Percentiles rank a stretch among this genome's conserved stretches.
These are phyloP conservation scores for Prionace glauca DNA, from an alignment of 2,797 vertebrate genomes.

Conservation along the genomic window DNA sequence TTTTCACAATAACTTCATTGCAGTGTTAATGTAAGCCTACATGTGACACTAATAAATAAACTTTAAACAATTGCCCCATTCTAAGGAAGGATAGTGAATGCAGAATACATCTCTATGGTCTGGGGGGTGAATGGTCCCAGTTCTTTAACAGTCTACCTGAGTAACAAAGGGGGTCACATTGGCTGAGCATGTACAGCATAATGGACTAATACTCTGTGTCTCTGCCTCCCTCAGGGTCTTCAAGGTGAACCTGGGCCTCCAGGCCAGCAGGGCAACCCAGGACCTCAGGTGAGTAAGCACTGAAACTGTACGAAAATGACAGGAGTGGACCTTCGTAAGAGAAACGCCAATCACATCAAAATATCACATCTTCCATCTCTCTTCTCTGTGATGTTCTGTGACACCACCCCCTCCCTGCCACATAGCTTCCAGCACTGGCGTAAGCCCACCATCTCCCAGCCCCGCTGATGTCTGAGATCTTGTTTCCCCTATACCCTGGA, in stretches of 20 bases:
- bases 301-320: background rate
- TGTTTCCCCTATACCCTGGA: too few relatives aligned
- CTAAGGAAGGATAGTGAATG: background rate
- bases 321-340: background rate
- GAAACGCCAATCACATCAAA: background rate
- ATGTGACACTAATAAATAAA: too few relatives aligned
- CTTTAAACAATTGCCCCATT: background rate
- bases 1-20: too few relatives aligned
- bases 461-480: too few relatives aligned
- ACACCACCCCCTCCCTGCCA: too few relatives aligned
- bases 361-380: background rate
- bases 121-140: background rate
- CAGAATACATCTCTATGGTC: background rate
- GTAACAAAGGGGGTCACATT: background rate
- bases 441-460: too few relatives aligned
- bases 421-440: too few relatives aligned
- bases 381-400: background rate
- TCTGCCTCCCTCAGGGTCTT: conserved; percentile 60
- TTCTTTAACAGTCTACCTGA: background rate
- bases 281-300: conserved; percentile 63
- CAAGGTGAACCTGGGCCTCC: conserved; percentile 74
- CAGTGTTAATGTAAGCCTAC: too few relatives aligned
- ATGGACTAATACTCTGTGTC: background rate
- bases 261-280: conserved; percentile 85
- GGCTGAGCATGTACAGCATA: background rate